These are phyloP conservation scores for Achatina immaculata DNA, from an alignment of 1,140 invertebrate species.

Conservation along the genomic window DNA sequence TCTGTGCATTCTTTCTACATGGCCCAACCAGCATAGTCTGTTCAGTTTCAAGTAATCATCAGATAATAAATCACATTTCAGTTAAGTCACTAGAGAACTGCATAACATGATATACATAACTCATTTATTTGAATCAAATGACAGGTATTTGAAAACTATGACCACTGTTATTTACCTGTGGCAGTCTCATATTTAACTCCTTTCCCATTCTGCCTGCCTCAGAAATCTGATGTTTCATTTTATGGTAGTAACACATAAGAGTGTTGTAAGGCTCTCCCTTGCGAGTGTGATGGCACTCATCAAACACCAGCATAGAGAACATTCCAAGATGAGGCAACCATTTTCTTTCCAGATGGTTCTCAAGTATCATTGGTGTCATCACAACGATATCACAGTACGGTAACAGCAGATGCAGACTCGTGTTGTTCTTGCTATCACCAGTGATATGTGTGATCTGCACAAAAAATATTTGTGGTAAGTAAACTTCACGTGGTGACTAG, in stretches of 20 bases:
- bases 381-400: constrained; percentile 54
- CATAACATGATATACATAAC: too few relatives aligned
- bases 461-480: too few relatives aligned
- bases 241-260: constrained; percentile 51
- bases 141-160: too few relatives aligned
- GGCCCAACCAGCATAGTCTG: too few relatives aligned
- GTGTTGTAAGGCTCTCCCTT: constrained; percentile 66
- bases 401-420: constrained; percentile 51
- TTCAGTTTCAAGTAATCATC: too few relatives aligned
- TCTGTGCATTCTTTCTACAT: too few relatives aligned
- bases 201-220: neutral
- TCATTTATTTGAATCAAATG: too few relatives aligned
- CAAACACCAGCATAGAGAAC: constrained; percentile 62
- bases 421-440: constrained; percentile 49
- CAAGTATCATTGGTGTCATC: constrained; percentile 61
- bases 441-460: constrained; percentile 36
- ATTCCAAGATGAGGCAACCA: constrained; percentile 37
- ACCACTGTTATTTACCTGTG: neutral
- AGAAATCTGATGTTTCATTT: neutral
- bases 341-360: constrained; percentile 53
- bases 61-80: too few relatives aligned
- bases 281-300: constrained; percentile 70
- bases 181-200: neutral
- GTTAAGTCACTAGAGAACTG: too few relatives aligned
- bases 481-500: too few relatives aligned